Evolutionary conservation across 1,140 invertebrate genomes (phyloP), one percentile per base, ranked within the genome.

Genomic region (Zelostemma sp.): DNA sequence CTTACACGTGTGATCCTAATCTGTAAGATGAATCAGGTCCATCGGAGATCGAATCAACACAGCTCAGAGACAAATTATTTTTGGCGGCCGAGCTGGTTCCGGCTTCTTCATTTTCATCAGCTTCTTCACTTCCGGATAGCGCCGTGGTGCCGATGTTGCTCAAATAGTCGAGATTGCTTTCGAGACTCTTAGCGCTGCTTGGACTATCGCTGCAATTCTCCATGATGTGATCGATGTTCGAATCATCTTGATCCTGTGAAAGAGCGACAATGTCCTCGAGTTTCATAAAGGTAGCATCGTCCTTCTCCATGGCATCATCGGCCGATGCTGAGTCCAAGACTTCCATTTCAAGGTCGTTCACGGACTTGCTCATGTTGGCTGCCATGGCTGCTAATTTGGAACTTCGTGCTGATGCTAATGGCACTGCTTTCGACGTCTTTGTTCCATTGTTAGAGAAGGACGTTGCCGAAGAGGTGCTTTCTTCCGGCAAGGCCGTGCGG

Each of bases 1-100:
- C 81, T 85, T 84, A 85, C 78, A 59, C 79, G 57, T 77, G 73
- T 80, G 77, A 73, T 80, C 65, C 82, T 83, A 83, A 84, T 75
- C 83, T 84, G 79, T 76, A 81, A 65, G 68, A 56, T 56, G 59
- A 5, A 11, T 80, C 77, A 58, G 65, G 31, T 3, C 64, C 53
- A 41, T 64, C 71, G 18, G 67, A 4, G 25, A 28, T 28, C 8
- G 74, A 8, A 75, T 75, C 81, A 19, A 85, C 59, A 14, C 81
- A 75, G 77, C 80, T 83, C 40, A 85, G 66, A 33, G 78, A 78
- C 61, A 84, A 78, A 73, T 28, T 28, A 8, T 81, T 69, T 48
- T 77, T 78, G 11, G 31, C 55, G 11, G 31, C 55, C 9, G 51
- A 40, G 33, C 73, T 78, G 11, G 67, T 72, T 17, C 45, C 31